Base-by-base conservation (phyloP, 2,888 invertebrate genomes). In the Antheraea assamensis region DNA sequence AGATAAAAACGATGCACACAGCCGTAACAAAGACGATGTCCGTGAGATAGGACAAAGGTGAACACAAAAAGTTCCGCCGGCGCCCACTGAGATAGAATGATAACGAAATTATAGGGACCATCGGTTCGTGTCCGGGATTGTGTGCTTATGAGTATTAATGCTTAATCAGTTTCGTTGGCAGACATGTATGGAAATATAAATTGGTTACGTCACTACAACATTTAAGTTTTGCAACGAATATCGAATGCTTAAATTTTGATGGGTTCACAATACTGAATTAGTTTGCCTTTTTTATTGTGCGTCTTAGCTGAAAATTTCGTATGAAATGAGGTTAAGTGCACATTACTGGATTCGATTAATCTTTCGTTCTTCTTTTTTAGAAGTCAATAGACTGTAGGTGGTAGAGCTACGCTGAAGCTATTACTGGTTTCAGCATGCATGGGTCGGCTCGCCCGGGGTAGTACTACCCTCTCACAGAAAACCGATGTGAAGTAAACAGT, bases 61-160 rank as follows among this genome's bases (percentile, higher is more conserved):
- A 80, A 81, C 80, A 87, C 83, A 87, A 87, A 89, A 88, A 84
- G 82, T 81, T 81, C 79, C 86, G 88, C 79, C 86, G 88, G 86
- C 84, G 81, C 83, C 83, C 80, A 80, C 83, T 83, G 81, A 87
- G 89, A 90, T 90, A 83, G 73, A 77, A 77, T 83, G 90, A 90
- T 91, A 90, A 90, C 83, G 75, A 87, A 89, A 89, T 89, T 88
- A 88, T 86, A 87, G 89, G 83, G 82, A 81, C 83, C 79, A 78
- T 76, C 78, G 78, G 74, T 66, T 71, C 31, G 58, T 58, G 35
- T 31, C 55, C 31, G 71, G 71, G 71, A 68, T 47, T 74, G 55
- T 52, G 66, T 74, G 52, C 74, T 77, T 75, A 78, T 75, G 75
- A 75, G 75, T 35, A 68, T 68, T 68, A 35, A 35, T 68, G 7